Percentiles rank a stretch among this genome's conserved stretches.
These are phyloP conservation scores for Psophia crepitans DNA, from an alignment of 2,113 vertebrate genomes.

Conservation along the genomic window DNA sequence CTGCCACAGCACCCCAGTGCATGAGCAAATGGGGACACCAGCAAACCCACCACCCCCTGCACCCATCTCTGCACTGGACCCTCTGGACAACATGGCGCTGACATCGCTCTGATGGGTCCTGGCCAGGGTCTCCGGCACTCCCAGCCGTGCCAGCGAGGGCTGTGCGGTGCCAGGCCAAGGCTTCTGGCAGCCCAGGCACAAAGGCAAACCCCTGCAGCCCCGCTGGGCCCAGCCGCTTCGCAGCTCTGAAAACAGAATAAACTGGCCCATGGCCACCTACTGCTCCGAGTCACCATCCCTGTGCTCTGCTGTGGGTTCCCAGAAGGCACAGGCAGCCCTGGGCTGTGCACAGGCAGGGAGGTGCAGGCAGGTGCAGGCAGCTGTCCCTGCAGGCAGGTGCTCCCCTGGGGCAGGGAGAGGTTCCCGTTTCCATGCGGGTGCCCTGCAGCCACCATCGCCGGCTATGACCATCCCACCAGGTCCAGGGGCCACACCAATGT, in stretches of 20 bases:
- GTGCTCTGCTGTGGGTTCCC: not conserved
- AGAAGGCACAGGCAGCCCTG: accelerated
- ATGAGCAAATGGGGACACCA: not conserved
- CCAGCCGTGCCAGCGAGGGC: accelerated
- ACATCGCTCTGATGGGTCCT: not conserved
- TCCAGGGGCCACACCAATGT: accelerated
- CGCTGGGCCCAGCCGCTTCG: not conserved
- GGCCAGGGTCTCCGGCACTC: not conserved
- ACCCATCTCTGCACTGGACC: accelerated
- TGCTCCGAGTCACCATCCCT: not conserved
- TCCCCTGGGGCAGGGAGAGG: not conserved
- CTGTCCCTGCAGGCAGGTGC: accelerated
- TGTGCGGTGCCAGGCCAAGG: not conserved
- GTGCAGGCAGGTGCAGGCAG: not conserved
- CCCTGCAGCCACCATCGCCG: not conserved
- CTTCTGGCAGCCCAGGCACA: accelerated
- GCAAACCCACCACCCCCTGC: accelerated
- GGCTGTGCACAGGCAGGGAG: not conserved
- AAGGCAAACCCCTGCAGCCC: not conserved
- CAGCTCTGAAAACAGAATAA: not conserved
- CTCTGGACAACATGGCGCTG: not conserved
- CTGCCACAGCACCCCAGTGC: accelerated
- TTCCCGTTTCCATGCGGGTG: not conserved
- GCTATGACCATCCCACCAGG: not conserved
- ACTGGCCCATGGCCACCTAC: not conserved